These are phyloP conservation scores for Chalcosyrphus nemorum DNA, from an alignment of 2,888 invertebrate genomes.

Conservation along the genomic window DNA sequence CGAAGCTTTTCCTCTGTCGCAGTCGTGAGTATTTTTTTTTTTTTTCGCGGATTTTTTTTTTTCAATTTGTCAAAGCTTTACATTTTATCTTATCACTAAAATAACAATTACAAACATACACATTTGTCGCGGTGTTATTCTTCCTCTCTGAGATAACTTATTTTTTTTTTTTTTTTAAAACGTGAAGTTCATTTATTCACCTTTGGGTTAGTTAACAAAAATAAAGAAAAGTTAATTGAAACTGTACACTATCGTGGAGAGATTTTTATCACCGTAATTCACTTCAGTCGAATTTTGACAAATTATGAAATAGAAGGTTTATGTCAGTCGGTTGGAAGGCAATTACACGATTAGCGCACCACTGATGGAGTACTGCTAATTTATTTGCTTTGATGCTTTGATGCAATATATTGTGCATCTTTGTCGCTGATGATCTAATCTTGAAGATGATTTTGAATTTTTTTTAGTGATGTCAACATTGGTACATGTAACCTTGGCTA, in stretches of 20 bases:
- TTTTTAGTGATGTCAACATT: conserved; percentile 37
- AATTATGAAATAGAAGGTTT: conserved; percentile 7
- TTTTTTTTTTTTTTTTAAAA: no score
- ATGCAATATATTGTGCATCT: conserved; percentile 25
- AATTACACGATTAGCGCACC: conserved; percentile 23
- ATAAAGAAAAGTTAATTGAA: neutral
- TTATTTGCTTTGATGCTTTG: conserved; percentile 38
- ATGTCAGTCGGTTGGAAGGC: conserved; percentile 5
- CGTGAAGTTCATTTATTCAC: neutral
- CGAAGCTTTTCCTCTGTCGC: conserved; percentile 30
- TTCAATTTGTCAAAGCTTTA: conserved; percentile 53
- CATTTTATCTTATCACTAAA: conserved; percentile 54
- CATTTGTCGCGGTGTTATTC: conserved; percentile 9
- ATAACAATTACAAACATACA: conserved; percentile 5
- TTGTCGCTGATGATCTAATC: conserved; percentile 36
- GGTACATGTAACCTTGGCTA: conserved; percentile 30
- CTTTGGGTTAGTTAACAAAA: neutral
- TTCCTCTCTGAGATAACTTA: neutral
- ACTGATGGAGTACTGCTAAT: conserved; percentile 10
- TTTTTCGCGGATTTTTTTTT: conserved; percentile 21
- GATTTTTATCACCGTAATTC: conserved; percentile 5
- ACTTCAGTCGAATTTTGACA: conserved; percentile 1
- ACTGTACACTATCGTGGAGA: neutral
- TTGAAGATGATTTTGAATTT: neutral
- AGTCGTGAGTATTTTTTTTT: neutral